Conservation (phyloP, 2,888 invertebrate species). For the Limnephilus rhombicus region DNA sequence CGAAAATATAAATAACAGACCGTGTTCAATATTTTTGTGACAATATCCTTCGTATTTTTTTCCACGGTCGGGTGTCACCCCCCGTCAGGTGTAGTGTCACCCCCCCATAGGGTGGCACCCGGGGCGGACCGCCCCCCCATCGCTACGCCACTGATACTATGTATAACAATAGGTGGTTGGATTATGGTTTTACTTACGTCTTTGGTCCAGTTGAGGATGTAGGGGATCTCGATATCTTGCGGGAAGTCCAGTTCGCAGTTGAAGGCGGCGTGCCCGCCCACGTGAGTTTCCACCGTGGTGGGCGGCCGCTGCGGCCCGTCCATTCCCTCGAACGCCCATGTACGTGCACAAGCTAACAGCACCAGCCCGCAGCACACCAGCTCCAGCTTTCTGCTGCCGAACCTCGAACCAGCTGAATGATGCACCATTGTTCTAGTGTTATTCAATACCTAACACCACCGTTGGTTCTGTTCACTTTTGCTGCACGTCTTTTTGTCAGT, state of each 20-base stretch:
- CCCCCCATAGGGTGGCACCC: no score
- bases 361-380: neutral
- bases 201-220: slow-evolving; percentile 93
- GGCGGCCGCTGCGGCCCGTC: slow-evolving; percentile 55
- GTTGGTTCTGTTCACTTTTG: neutral
- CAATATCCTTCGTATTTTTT: no score
- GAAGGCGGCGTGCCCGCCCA: slow-evolving; percentile 88
- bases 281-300: slow-evolving; percentile 80
- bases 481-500: neutral
- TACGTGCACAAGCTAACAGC: slow-evolving; percentile 9
- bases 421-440: neutral
- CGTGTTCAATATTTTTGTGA: no score
- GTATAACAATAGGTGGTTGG: no score
- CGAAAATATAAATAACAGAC: no score
- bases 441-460: neutral
- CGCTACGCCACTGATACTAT: no score
- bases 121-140: no score
- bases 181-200: slow-evolving; percentile 80
- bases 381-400: neutral
- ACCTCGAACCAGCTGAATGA: neutral
- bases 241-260: slow-evolving; percentile 93
- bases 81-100: no score
- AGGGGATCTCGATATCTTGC: slow-evolving; percentile 90
- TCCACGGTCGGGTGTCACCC: no score
- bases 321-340: slow-evolving; percentile 17